These are phyloP conservation scores for Cinclus cinclus DNA, from an alignment of 2,113 vertebrate genomes.

Conservation along the genomic window DNA sequence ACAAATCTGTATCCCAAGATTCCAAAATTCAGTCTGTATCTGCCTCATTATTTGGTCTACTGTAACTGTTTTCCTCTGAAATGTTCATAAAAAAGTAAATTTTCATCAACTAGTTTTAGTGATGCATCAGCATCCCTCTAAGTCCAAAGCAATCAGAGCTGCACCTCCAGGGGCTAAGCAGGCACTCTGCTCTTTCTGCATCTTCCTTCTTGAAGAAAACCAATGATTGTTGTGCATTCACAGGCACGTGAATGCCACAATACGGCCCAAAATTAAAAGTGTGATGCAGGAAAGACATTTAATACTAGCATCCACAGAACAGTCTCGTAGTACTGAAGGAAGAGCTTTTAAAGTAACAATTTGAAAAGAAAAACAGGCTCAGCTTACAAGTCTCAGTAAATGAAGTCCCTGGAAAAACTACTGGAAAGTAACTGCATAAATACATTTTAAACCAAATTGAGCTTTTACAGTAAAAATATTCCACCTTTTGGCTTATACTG, in stretches of 20 bases:
- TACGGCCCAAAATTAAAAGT: background rate
- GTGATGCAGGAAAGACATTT: background rate
- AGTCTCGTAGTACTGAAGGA: background rate
- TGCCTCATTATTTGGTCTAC: background rate
- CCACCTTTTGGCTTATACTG: background rate
- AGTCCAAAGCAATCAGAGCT: background rate
- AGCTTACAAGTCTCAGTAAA: background rate
- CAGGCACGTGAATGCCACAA: background rate
- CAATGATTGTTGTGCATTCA: background rate
- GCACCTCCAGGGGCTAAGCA: background rate
- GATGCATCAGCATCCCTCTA: background rate
- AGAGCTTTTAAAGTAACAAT: background rate
- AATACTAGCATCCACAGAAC: background rate
- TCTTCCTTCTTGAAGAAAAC: background rate
- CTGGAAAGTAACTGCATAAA: background rate
- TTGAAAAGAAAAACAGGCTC: background rate
- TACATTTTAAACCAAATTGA: rapidly evolving
- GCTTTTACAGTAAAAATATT: background rate
- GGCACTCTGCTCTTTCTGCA: background rate
- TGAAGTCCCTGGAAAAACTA: background rate
- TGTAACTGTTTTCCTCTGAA: background rate
- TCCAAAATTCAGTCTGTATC: background rate
- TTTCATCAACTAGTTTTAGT: background rate
- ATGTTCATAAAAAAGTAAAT: background rate
- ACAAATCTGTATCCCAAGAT: background rate